Base-by-base conservation (phyloP, 2,888 invertebrate species). In the Andrena haemorrhoa region DNA sequence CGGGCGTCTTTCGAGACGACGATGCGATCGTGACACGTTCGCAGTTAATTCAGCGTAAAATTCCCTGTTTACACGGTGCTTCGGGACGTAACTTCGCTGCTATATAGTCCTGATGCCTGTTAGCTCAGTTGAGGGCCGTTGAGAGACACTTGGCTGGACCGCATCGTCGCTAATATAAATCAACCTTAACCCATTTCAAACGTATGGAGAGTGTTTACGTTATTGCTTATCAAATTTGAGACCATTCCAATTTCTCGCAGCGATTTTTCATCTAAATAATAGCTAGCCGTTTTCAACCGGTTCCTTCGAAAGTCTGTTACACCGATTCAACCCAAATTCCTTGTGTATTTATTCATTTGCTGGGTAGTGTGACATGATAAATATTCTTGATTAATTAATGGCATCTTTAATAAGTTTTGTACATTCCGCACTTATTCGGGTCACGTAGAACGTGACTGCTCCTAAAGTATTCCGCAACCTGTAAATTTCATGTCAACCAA, bases 151-250 rank as follows among this genome's bases (percentile, higher is more conserved):
- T 75, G 68, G 61, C 51, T 26, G 49, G 60, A 75, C 29, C 20
- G 26, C 69, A 41, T 68, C 60, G 51, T 29, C 41, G 41, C 63
- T 63, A n/a, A 70, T 70, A 63, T 56, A 63, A 70, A 75, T 41
- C 69, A 75, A 29, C 61, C 61, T 51, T 69, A 69, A 75, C 70
- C 70, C 70, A 47, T 75, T 75, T 23, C 61, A 23, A 61, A 29
- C 2, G 33, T 20, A 41, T 49, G n/a, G n/a, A 66, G 58, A 20
- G 65, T 41, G 31, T 31, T 35, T 66, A 60, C 12, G n/a, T 58
- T 49, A 58, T 35, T 20, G n/a, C 10, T 26, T 23, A 5, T n/a
- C 26, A 10, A 31, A 33, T 23, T 60, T 10, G 20, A 12, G 60
- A 60, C n/a, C 29, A 60, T 16, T 60, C 10, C 10, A 60, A 60